phyloP scores from a whole-genome alignment of 64 coral and sea anemone genomes.

The Stichodactyla helianthus region DNA sequence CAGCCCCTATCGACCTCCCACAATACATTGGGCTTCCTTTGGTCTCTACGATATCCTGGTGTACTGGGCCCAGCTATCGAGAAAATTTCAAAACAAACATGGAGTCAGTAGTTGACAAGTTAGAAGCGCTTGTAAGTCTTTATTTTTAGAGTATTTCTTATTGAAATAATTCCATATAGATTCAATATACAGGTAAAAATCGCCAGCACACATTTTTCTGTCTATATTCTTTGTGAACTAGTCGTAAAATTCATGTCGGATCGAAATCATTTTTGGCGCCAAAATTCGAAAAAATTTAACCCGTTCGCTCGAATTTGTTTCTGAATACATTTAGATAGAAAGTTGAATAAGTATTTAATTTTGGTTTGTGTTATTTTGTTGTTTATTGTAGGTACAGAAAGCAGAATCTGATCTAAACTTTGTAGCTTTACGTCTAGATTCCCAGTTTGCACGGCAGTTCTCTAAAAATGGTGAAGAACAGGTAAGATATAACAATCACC shows the following conservation, averaged over 20 bases:
- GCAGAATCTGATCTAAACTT: conserved; percentile 93
- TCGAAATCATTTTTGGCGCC: conserved; percentile 43
- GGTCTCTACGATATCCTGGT: background rate
- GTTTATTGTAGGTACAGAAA: conserved; percentile 73
- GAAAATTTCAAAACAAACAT: conserved; percentile 45
- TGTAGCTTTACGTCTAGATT: conserved; percentile 66
- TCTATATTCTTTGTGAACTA: background rate
- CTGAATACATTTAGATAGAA: no score
- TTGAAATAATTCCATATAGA: background rate
- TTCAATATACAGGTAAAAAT: background rate
- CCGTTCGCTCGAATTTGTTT: no score
- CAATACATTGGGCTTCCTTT: background rate
- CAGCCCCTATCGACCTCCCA: no score
- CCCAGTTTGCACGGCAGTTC: conserved; percentile 82
- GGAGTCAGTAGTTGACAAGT: conserved; percentile 80
- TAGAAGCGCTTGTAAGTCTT: conserved; percentile 83
- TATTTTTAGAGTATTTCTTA: background rate
- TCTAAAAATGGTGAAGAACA: conserved; percentile 37
- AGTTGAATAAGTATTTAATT: background rate
- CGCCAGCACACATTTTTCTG: background rate
- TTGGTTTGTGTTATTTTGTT: background rate
- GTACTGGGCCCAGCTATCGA: background rate
- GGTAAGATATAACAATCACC: background rate
- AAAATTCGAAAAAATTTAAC: conserved; percentile 26
- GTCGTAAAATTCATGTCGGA: background rate